These are phyloP conservation scores for Manis pentadactyla DNA, from an alignment of 2,797 vertebrate genomes.

Conservation along the genomic window DNA sequence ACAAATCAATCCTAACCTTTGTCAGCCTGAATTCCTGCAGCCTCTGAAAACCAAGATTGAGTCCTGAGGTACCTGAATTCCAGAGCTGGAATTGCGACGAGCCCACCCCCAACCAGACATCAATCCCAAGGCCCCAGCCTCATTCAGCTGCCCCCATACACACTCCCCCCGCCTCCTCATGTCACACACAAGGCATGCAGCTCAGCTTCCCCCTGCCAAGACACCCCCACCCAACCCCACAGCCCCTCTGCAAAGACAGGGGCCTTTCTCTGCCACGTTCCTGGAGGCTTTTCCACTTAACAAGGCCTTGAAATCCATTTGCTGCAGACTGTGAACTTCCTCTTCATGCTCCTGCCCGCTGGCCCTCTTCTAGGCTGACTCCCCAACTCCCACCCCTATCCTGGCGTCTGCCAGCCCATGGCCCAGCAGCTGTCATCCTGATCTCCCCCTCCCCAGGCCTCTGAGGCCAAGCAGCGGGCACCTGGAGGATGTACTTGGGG, in stretches of 20 bases:
- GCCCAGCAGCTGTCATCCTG: conserved; percentile 74
- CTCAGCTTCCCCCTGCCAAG: conserved; percentile 71
- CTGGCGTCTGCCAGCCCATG: conserved; percentile 67
- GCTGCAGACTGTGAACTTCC: conserved; percentile 76
- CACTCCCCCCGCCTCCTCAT: not conserved
- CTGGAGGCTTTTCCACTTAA: conserved; percentile 72
- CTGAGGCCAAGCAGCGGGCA: conserved; percentile 66
- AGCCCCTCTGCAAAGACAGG: conserved; percentile 76
- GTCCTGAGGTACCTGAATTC: conserved; percentile 3
- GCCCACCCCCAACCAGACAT: conserved; percentile 30
- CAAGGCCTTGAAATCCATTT: conserved; percentile 79
- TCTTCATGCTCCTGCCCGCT: conserved; percentile 77
- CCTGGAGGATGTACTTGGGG: conserved; percentile 61
- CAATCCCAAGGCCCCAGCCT: conserved; percentile 44
- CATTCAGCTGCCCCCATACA: conserved; percentile 36
- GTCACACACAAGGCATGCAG: conserved; percentile 52
- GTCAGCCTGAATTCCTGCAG: not conserved
- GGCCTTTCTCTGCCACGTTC: conserved; percentile 71
- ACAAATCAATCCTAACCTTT: not conserved
- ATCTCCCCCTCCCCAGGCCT: conserved; percentile 52
- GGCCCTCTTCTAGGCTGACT: conserved; percentile 67
- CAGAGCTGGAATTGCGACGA: not conserved
- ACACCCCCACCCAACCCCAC: conserved; percentile 63
- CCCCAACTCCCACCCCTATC: conserved; percentile 15
- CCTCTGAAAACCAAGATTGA: conserved; percentile 13